Evolutionary conservation across 1,140 invertebrate species (phyloP).

Genomic region (Drosophila murphyi): DNA sequence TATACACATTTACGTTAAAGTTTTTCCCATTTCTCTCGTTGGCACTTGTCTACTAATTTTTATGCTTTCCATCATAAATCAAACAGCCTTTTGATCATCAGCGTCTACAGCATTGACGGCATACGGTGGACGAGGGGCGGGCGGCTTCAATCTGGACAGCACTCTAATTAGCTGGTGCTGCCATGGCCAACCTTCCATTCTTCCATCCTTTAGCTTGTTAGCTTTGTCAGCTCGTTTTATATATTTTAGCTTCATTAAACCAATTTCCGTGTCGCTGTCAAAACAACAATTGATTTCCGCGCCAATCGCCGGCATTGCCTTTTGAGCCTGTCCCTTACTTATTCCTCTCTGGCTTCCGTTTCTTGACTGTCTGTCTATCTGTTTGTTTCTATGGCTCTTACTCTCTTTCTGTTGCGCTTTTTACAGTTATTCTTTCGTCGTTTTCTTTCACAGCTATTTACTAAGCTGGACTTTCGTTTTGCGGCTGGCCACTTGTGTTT

Average conservation of each 20-base stretch:
- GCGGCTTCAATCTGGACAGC: conserved; percentile 65
- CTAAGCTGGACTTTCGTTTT: conserved; percentile 55
- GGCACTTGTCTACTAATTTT: conserved; percentile 63
- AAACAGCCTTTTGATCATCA: conserved; percentile 79
- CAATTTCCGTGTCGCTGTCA: conserved; percentile 83
- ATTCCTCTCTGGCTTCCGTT: neutral
- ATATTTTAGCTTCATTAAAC: conserved; percentile 83
- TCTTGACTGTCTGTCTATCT: neutral
- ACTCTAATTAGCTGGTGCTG: conserved; percentile 73
- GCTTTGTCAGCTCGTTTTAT: conserved; percentile 76
- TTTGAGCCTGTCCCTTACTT: conserved; percentile 41
- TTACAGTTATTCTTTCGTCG: conserved; percentile 30
- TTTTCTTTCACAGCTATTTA: conserved; percentile 53
- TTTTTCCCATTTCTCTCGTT: conserved; percentile 39
- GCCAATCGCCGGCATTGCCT: conserved; percentile 67
- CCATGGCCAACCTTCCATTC: conserved; percentile 17
- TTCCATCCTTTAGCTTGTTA: conserved; percentile 63
- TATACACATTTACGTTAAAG: conserved; percentile 72
- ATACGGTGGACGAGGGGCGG: neutral
- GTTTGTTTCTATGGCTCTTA: neutral
- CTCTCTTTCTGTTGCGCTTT: conserved; percentile 43
- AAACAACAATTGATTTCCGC: conserved; percentile 83
- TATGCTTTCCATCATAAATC: conserved; percentile 75
- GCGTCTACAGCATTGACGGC: neutral
- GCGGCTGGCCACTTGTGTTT: conserved; percentile 78